These are phyloP conservation scores for Melanotaenia duboulayi DNA, from an alignment of 2,113 vertebrate species.

Conservation along the genomic window DNA sequence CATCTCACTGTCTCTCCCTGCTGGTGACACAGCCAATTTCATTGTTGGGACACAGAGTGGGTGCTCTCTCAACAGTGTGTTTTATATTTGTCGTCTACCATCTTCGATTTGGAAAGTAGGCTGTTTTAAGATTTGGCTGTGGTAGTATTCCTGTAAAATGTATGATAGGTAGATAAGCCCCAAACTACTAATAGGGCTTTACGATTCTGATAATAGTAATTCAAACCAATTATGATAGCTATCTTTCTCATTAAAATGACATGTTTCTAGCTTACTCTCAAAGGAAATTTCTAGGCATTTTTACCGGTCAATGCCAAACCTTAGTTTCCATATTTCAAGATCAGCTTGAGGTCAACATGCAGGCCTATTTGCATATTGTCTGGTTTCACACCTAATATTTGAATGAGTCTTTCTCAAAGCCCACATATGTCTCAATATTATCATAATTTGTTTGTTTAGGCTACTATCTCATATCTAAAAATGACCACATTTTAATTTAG, in stretches of 20 bases:
- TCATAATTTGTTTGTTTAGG: neutral
- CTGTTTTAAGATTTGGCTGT: neutral
- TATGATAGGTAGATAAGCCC: neutral
- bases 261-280: neutral
- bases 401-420: neutral
- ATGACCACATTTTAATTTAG: neutral
- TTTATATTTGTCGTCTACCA: neutral
- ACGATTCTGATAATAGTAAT: neutral
- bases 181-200: conserved; percentile 10
- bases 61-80: conserved; percentile 1
- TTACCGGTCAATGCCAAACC: neutral
- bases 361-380: neutral
- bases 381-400: neutral
- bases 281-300: neutral
- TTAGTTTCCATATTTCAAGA: neutral
- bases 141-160: neutral
- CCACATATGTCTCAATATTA: neutral
- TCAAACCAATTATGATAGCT: conserved; percentile 5
- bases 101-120: neutral
- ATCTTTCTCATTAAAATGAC: neutral
- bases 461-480: neutral
- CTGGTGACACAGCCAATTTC: conserved; percentile 74
- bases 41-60: conserved; percentile 10
- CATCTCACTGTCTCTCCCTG: conserved; percentile 82
- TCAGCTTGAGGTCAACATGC: neutral